Conservation (phyloP, 1,140 invertebrate species). For the Magallana gigas region DNA sequence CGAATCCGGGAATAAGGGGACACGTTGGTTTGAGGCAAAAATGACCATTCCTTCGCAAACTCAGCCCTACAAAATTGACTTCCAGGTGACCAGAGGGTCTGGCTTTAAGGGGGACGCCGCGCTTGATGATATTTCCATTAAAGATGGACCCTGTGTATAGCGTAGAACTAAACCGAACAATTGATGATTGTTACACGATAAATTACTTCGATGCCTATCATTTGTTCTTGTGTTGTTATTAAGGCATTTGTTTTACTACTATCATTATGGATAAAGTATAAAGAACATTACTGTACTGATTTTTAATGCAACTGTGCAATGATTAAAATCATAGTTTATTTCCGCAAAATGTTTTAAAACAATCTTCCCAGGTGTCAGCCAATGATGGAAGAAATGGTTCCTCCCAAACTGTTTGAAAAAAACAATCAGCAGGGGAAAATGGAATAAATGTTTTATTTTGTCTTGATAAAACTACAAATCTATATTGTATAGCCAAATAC, state of each 20-base stretch:
- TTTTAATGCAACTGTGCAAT: too few relatives aligned
- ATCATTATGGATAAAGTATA: too few relatives aligned
- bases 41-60: constrained; percentile 5
- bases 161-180: not conserved
- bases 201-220: too few relatives aligned
- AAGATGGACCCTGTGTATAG: not conserved
- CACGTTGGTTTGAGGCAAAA: not conserved
- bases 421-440: not conserved
- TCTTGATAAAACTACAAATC: too few relatives aligned
- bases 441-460: too few relatives aligned
- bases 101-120: constrained; percentile 2
- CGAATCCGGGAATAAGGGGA: constrained; percentile 9
- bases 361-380: not conserved
- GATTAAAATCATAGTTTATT: too few relatives aligned
- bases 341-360: too few relatives aligned
- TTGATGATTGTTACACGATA: too few relatives aligned
- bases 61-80: not conserved
- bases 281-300: too few relatives aligned
- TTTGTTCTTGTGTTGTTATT: too few relatives aligned
- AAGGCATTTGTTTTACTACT: too few relatives aligned
- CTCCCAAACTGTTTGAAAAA: not conserved
- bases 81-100: not conserved
- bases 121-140: constrained; percentile 14
- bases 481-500: too few relatives aligned
- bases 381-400: not conserved